Evolutionary conservation across 2,797 vertebrate species (phyloP), one percentile per base, ranked within the genome.

Genomic region (Hippocampus kuda): DNA sequence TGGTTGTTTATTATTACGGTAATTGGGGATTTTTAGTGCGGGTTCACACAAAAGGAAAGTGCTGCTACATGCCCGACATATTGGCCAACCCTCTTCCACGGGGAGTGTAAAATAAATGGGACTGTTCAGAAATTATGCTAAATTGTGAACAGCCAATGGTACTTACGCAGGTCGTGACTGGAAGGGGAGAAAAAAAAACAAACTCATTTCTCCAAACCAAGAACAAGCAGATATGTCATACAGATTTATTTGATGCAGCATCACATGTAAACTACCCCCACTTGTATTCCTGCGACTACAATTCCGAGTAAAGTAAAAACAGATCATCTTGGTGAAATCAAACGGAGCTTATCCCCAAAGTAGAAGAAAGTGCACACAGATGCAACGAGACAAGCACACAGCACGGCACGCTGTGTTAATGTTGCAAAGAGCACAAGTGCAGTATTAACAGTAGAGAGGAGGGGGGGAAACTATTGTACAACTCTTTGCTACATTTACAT

Each of bases 381-480:
- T 67, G 49, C 30, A 54, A 16, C 5, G 67, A 63, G 61, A 77
- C 44, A 61, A 79, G 71, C 56, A 69, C 53, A 67, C 56, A 54
- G 44, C 62, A 38, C n/a, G 62, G 44, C 62, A 38, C 24, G 62
- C 3, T 42, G 48, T 83, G 82, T 85, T 86, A 86, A 78, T 83
- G 68, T 70, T 76, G 80, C 65, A 67, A 76, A 82, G 75, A 79
- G 81, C 34, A 30, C 77, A 81, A 65, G 67, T 79, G 77, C 75
- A 84, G 72, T 89, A 90, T 90, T 88, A 89, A 88, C 81, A 89
- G 73, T 81, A 76, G 70, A 79, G 70, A 60, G 13, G 63, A 24
- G 74, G 81, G 80, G 80, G 77, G 77, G 84, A 84, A 82, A 76
- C 84, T 86, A 86, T 81, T 88, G 81, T 90, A 89, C 85, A 91